A percentile compares a stretch with the other conserved stretches of the same genome.
Evolutionary conservation across 2,113 vertebrate genomes (phyloP).

Genomic region (Dasyurus viverrinus): DNA sequence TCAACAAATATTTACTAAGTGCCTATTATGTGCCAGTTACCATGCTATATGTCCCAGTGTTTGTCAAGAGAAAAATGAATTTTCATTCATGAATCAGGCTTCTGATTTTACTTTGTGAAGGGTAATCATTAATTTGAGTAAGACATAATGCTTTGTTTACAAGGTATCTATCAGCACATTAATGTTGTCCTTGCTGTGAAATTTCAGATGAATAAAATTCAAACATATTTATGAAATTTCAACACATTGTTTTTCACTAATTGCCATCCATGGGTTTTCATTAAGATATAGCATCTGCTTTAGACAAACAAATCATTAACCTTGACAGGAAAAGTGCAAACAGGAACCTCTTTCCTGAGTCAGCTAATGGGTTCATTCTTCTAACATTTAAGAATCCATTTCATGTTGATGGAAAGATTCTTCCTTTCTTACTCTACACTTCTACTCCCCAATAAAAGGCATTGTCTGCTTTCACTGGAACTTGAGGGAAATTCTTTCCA

Average conservation of each 20-base stretch:
- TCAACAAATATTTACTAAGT: background rate
- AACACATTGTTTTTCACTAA: background rate
- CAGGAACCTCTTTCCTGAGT: background rate
- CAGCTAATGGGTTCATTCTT: background rate
- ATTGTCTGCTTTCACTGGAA: background rate
- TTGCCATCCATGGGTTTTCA: background rate
- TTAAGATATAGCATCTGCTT: background rate
- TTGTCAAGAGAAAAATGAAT: background rate
- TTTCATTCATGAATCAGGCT: background rate
- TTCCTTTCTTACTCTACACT: background rate
- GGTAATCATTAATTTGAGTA: background rate
- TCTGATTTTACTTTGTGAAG: background rate
- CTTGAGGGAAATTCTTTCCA: background rate
- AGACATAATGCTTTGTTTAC: background rate
- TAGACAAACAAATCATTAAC: background rate
- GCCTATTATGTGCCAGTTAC: background rate
- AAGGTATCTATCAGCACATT: conserved; percentile 5
- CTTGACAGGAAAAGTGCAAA: background rate
- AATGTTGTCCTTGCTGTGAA: background rate
- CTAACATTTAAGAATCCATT: background rate
- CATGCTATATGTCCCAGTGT: background rate
- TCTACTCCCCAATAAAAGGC: background rate
- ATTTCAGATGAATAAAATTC: background rate
- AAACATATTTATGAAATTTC: background rate
- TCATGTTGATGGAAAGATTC: background rate